These are phyloP conservation scores for Alitta virens DNA, from an alignment of 2,888 invertebrate species.

Conservation along the genomic window DNA sequence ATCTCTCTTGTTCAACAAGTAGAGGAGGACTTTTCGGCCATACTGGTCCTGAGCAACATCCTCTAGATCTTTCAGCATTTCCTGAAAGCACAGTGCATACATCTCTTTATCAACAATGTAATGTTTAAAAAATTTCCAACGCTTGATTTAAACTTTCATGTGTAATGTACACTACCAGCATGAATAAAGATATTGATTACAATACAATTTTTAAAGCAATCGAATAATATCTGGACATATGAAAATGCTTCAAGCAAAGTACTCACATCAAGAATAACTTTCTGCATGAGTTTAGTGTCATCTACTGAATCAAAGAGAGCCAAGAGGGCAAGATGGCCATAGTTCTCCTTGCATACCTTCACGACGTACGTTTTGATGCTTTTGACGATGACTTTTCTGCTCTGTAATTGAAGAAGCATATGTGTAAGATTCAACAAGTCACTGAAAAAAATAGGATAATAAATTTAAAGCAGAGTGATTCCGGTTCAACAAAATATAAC, in stretches of 20 bases:
- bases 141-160: no score
- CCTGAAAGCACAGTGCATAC: slow-evolving; percentile 51
- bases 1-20: slow-evolving; percentile 82
- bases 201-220: no score
- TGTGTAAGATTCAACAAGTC: no score
- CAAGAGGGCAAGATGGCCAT: slow-evolving; percentile 79
- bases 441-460: no score
- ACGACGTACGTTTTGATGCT: slow-evolving; percentile 80
- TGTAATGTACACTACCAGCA: no score
- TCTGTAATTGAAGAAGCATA: slow-evolving; percentile 58
- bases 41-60: slow-evolving; percentile 74
- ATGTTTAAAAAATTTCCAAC: no score
- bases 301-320: slow-evolving; percentile 83
- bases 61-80: slow-evolving; percentile 67
- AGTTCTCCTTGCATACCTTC: slow-evolving; percentile 79
- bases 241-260: no score
- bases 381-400: slow-evolving; percentile 73
- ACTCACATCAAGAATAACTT: slow-evolving; percentile 63
- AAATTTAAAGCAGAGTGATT: no score
- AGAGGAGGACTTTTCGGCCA: slow-evolving; percentile 83
- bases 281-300: slow-evolving; percentile 86
- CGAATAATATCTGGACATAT: no score
- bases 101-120: no score
- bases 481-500: no score
- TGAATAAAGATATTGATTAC: no score